Evolutionary conservation across 2,797 vertebrate genomes (phyloP).

Genomic region (Hirundo rustica): DNA sequence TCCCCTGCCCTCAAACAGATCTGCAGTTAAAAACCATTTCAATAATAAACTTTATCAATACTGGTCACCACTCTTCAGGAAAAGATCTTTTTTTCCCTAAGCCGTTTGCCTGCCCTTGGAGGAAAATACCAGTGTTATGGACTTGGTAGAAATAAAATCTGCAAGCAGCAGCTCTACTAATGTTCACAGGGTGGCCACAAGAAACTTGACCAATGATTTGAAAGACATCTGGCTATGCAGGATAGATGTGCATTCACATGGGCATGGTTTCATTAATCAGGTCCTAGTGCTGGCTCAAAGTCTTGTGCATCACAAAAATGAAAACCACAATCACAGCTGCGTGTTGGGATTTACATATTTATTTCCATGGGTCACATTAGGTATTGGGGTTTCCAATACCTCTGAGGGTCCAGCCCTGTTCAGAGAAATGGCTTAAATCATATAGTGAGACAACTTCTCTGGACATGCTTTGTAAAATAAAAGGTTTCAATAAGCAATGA

Average conservation of each 20-base stretch:
- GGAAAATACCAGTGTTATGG: neutral
- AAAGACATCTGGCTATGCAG: neutral
- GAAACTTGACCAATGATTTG: neutral
- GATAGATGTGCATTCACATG: fast-evolving
- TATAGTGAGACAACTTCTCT: too few species aligned
- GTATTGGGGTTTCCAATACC: too few species aligned
- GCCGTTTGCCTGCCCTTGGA: neutral
- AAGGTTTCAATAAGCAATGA: too few species aligned
- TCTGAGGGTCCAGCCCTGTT: too few species aligned
- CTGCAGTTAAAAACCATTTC: neutral
- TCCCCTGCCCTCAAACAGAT: neutral
- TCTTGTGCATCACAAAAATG: neutral
- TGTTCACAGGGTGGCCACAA: neutral
- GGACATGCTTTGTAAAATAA: too few species aligned
- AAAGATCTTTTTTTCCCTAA: neutral
- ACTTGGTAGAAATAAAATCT: neutral
- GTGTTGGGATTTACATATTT: neutral
- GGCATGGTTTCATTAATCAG: neutral
- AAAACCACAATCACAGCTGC: neutral
- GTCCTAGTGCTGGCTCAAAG: neutral
- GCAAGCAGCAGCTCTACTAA: neutral
- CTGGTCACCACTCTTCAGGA: neutral
- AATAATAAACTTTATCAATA: neutral
- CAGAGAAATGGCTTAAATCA: too few species aligned
- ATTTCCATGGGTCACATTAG: neutral